These are phyloP conservation scores for Zoanthus sociatus DNA, from an alignment of 92 coral and sea anemone genomes.

Conservation along the genomic window DNA sequence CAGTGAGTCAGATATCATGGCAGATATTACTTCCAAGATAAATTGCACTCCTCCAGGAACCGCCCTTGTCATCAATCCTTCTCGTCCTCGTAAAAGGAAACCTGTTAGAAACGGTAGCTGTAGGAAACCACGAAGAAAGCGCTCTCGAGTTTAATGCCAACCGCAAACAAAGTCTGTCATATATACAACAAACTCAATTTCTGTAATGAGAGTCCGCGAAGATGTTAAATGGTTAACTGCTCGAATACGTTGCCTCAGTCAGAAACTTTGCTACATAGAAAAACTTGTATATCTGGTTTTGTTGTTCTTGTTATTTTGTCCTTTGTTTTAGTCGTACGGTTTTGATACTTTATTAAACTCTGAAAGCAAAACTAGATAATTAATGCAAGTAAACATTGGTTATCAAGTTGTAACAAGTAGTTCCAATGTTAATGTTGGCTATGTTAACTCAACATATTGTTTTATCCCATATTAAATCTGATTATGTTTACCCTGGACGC, in stretches of 20 bases:
- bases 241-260: neutral
- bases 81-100: conserved; percentile 38
- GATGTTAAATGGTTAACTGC: too few relatives aligned
- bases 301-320: too few relatives aligned
- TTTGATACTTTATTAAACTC: too few relatives aligned
- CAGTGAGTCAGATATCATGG: neutral
- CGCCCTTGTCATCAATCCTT: conserved; percentile 14
- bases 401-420: too few relatives aligned
- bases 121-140: conserved; percentile 5
- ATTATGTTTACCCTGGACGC: too few relatives aligned
- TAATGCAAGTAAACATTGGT: too few relatives aligned
- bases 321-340: too few relatives aligned
- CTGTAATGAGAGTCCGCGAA: neutral
- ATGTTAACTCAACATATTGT: too few relatives aligned
- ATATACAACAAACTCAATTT: neutral
- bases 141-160: neutral
- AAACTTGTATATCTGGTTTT: too few relatives aligned
- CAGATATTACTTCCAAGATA: neutral
- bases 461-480: too few relatives aligned
- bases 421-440: too few relatives aligned
- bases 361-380: too few relatives aligned
- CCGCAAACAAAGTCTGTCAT: neutral
- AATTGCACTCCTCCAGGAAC: conserved; percentile 31
- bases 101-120: neutral
- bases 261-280: neutral